Evolutionary conservation across 2,888 invertebrate genomes (phyloP), one percentile per base, ranked within the genome.

Genomic region (Crocallis elinguaria): DNA sequence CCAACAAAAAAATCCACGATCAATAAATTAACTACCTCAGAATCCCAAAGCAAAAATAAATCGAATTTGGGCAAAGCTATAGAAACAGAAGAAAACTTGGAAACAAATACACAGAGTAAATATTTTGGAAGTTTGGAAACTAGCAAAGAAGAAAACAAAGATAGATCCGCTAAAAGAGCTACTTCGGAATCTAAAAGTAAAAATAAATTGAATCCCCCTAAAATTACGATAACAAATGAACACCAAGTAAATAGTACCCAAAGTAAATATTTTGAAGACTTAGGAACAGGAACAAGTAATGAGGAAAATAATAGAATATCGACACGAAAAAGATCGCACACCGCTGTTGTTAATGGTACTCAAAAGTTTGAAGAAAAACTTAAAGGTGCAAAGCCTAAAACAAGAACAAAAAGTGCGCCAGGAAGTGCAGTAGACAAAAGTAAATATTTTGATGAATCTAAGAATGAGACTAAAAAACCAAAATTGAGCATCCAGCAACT

Each of bases 351-450:
- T 11, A 52, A 39, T 38, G 45, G 6, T 3, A 29, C n/a, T 14
- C 49, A 57, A 35, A 43, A 53, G 27, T 29, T 42, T 12, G 19
- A 56, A 23, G 37, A 35, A 12, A 42, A 33, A 29, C 16, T 23
- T 14, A 57, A 45, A 37, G 32, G 46, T 33, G 49, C 17, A n/a
- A 38, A 54, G 16, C 23, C 55, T 37, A 55, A 66, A 62, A 44
- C 43, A 27, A 43, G 89, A 65, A 80, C 84, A 19, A 85, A 77
- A 69, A 91, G 88, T 71, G 80, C 77, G 8, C 81, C 86, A 35
- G 73, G 69, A 1, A 67, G 45, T 44, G 32, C 57, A 51, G 49
- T 62, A 7, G 77, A 80, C 60, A 81, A 73, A 64, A 90, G 86
- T 60, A 84, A 85, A 79, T 89, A 88, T 70, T 88, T 88, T 60